phyloP scores from a whole-genome alignment of 2,797 vertebrate genomes.

The Semotilus atromaculatus region DNA sequence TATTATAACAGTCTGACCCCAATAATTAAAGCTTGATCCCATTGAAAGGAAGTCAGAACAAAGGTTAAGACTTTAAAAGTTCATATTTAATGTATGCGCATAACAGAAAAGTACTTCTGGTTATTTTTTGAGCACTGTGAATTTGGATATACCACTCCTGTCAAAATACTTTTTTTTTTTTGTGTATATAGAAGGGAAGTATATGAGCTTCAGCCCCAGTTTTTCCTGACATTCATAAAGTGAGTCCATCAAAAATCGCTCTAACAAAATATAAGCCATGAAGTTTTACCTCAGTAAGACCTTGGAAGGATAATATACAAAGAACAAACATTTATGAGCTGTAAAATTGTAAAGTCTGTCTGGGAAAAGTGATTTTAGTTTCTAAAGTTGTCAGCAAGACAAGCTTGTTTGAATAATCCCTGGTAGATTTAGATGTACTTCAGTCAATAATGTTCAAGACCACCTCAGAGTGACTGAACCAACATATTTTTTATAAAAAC shows the following conservation, averaged over 20 bases:
- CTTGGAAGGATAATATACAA: neutral
- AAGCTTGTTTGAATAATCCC: slow-evolving; percentile 8
- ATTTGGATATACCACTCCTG: neutral
- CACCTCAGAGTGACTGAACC: neutral
- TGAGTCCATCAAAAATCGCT: neutral
- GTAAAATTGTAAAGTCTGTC: neutral
- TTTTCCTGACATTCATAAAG: neutral
- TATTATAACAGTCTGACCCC: neutral
- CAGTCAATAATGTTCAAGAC: neutral
- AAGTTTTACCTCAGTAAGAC: neutral
- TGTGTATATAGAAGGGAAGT: neutral
- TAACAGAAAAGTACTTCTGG: neutral
- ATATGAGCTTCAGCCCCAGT: neutral
- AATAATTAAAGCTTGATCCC: neutral
- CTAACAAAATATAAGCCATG: neutral
- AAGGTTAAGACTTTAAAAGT: neutral
- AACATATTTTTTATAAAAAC: neutral
- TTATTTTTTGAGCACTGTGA: neutral
- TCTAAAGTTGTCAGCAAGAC: neutral
- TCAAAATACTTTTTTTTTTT: neutral
- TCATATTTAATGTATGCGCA: neutral
- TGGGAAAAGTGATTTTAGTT: neutral
- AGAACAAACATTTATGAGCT: neutral
- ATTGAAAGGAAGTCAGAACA: neutral
- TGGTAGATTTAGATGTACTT: neutral